Evolutionary conservation across 2,888 invertebrate genomes (phyloP), one percentile per base, ranked within the genome.

Genomic region (Hirudinaria manillensis): DNA sequence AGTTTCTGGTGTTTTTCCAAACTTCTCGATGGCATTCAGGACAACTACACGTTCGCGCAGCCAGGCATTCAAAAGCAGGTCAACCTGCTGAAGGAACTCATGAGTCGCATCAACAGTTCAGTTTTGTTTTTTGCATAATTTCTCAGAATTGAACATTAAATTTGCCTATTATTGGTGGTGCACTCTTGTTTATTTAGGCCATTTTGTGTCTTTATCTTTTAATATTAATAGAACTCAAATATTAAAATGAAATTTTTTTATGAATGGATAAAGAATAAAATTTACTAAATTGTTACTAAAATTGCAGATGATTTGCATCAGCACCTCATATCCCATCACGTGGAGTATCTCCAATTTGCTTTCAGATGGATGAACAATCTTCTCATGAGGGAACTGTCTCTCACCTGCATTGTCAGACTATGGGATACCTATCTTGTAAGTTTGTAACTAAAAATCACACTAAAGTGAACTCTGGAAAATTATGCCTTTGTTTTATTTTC

Each of bases 341-440:
- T 99, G 7, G 97, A 99, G 87, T 99, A 97, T 87, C 89, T 99
- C 67, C 98, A 99, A 87, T 99, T 99, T 87, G 94, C 98, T 0
- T 99, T 99, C 87, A 91, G 99, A 24, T 99, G 99, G 99, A 94
- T 99, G 93, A 99, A 99, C 87, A 99, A 99, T 88, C 89, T 99
- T 75, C 88, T 99, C 77, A 99, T 99, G 80, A 88, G 99, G 78
- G 99, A 99, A 87, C 90, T 99, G 80, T 99, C 99, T 3, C 88
- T 99, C 24, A 89, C 93, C 70, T 99, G 98, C 86, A 95, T 96
- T 74, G 96, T 99, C 80, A 89, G 99, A 68, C 88, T 99, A 29
- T 99, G 99, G 99, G 99, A 99, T 87, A 99, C 99, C 1, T 99
- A 99, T 88, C 89, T 97, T 80, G 95, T 98, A 0, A 78, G 72